A percentile compares a stretch with the other conserved stretches of the same genome.
phyloP scores from a whole-genome alignment of 2,888 invertebrate genomes.

The Azorinus chamasolen region DNA sequence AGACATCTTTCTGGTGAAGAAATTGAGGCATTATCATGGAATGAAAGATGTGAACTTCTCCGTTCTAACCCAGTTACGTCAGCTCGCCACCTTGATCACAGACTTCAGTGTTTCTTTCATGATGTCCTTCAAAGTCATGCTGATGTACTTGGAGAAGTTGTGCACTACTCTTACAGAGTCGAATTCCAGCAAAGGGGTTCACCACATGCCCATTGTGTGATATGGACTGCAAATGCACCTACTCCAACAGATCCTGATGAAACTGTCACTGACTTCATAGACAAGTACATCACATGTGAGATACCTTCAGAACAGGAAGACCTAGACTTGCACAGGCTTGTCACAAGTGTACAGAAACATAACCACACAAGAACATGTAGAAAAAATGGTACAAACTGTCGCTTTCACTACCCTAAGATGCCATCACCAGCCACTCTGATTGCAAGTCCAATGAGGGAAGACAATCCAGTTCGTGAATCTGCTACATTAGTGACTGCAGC shows the following conservation, averaged over 20 bases:
- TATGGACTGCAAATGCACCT: conserved; percentile 51
- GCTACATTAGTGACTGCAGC: too few relatives aligned
- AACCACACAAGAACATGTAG: conserved; percentile 40
- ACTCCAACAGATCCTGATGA: background rate
- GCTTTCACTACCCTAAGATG: conserved; percentile 36
- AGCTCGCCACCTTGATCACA: conserved; percentile 67
- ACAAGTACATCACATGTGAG: conserved; percentile 24
- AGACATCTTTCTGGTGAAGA: conserved; percentile 38
- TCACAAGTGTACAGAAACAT: conserved; percentile 35
- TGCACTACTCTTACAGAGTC: conserved; percentile 39
- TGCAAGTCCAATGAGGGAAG: conserved; percentile 5
- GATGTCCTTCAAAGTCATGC: too few relatives aligned
- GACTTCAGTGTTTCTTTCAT: conserved; percentile 57
- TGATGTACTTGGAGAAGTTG: conserved; percentile 42
- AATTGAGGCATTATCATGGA: conserved; percentile 49
- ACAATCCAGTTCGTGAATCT: background rate
- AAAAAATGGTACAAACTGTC: conserved; percentile 26
- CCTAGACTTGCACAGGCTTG: conserved; percentile 25
- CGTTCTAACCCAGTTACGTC: conserved; percentile 70
- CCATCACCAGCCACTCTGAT: conserved; percentile 21
- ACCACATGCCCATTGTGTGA: conserved; percentile 47
- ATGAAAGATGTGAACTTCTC: conserved; percentile 57
- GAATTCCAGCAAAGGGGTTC: conserved; percentile 64
- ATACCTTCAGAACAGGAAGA: conserved; percentile 22
- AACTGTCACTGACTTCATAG: conserved; percentile 13